These are phyloP conservation scores for Bubalus kerabau DNA, from an alignment of 2,113 vertebrate species.

Conservation along the genomic window DNA sequence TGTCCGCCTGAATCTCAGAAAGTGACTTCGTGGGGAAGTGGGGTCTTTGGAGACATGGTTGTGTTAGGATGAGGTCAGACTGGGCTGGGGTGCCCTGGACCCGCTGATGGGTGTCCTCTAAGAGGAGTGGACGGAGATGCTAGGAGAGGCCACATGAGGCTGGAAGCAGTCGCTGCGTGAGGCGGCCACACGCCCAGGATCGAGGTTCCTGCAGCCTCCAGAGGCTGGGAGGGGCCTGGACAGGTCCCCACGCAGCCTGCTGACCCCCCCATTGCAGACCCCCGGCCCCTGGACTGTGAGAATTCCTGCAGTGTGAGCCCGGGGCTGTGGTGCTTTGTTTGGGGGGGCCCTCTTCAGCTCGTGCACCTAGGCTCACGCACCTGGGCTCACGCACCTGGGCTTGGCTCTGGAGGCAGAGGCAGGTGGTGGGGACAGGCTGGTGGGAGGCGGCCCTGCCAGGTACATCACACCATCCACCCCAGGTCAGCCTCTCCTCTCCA, in stretches of 20 bases:
- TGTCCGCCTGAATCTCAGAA: neutral
- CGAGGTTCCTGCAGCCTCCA: neutral
- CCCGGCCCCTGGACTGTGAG: neutral
- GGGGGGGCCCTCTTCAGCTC: neutral
- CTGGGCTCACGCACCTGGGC: too few relatives aligned
- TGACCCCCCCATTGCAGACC: neutral
- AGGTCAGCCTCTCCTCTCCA: neutral
- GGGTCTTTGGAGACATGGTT: neutral
- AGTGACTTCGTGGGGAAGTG: neutral
- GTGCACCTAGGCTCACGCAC: too few relatives aligned
- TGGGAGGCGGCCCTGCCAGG: neutral
- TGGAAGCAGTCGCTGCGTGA: neutral
- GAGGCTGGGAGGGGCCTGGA: neutral
- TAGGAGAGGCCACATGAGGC: accelerated
- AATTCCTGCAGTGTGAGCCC: neutral
- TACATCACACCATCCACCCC: accelerated
- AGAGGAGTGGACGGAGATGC: neutral
- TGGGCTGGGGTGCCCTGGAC: neutral
- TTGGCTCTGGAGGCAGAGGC: neutral
- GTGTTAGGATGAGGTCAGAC: neutral
- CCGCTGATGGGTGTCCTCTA: accelerated
- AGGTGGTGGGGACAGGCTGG: accelerated
- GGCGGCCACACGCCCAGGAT: neutral
- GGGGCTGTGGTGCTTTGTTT: neutral
- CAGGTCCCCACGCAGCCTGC: neutral